Evolutionary conservation across 2,888 invertebrate species (phyloP), one percentile per base, ranked within the genome.

Genomic region (Sphaerophoria rueppellii): DNA sequence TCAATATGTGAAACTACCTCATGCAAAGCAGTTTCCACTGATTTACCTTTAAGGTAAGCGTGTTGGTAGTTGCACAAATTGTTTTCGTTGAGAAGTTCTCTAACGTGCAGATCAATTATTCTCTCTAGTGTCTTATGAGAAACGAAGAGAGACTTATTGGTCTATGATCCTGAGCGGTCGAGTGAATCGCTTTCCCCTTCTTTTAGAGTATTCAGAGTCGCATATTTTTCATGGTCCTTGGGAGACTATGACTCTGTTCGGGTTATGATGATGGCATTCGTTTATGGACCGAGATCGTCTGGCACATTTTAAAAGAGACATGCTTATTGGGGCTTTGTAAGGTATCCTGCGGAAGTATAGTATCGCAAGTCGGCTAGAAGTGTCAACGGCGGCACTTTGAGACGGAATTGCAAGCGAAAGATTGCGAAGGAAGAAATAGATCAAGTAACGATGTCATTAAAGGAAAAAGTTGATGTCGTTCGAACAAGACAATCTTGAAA

Each of bases 141-240:
- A n/a, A n/a, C n/a, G n/a, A n/a, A n/a, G n/a, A n/a, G n/a, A n/a
- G n/a, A n/a, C n/a, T n/a, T n/a, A n/a, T n/a, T n/a, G n/a, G n/a
- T n/a, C n/a, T n/a, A n/a, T n/a, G n/a, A n/a, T n/a, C n/a, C n/a
- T n/a, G n/a, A n/a, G n/a, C n/a, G n/a, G n/a, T n/a, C 14, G 2
- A 12, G 6, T n/a, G 11, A n/a, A 37, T n/a, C n/a, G 40, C 34
- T 35, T 40, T 52, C 35, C 46, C 34, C 46, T 48, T 6, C 9
- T 58, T 16, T 16, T 12, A 50, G 32, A 69, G 65, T 60, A 65
- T 67, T 74, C 79, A 67, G 60, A 79, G 58, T 32, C 58, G 54
- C 70, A 48, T 70, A 82, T 82, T 78, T 82, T 82, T 71, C 55
- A 78, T 71, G 79, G 65, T 82, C 74, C 73, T 74, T 65, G 58